These are phyloP conservation scores for Gortyna flavago DNA, from an alignment of 2,888 invertebrate genomes.

Conservation along the genomic window DNA sequence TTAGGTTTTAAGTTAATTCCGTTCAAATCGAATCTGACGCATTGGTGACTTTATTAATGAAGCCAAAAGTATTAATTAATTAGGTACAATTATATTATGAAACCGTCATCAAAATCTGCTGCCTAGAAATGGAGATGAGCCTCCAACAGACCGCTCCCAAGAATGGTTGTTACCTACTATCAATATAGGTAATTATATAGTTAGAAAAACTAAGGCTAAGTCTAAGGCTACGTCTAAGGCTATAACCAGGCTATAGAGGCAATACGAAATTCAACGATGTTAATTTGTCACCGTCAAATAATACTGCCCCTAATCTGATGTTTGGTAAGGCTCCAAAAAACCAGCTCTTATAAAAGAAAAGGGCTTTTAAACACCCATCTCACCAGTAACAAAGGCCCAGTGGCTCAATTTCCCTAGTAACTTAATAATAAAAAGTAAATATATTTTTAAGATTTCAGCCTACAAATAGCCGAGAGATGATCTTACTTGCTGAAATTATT, in stretches of 20 bases:
- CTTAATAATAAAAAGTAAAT: constrained; percentile 56
- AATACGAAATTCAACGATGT: not conserved
- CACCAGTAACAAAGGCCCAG: constrained; percentile 23
- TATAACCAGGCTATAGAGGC: not conserved
- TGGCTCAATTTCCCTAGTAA: constrained; percentile 46
- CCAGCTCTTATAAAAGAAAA: constrained; percentile 13
- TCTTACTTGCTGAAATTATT: constrained; percentile 57
- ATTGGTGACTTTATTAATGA: not conserved
- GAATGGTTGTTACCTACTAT: not conserved
- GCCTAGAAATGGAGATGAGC: not conserved
- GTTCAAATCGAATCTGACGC: not conserved
- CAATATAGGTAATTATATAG: not conserved
- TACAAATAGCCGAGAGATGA: constrained; percentile 46
- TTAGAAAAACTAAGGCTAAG: not conserved
- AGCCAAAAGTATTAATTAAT: not conserved
- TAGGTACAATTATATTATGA: not conserved
- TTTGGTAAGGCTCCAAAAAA: not conserved
- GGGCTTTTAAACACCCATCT: constrained; percentile 20
- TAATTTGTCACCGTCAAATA: constrained; percentile 1
- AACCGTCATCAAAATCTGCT: not conserved
- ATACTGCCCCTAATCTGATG: constrained; percentile 15
- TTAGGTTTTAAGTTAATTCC: not conserved
- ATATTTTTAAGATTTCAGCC: constrained; percentile 49
- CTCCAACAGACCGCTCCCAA: not conserved
- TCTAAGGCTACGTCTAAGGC: no score